Base-by-base conservation (phyloP, 2,888 invertebrate genomes). In the Priapulus caudatus region DNA sequence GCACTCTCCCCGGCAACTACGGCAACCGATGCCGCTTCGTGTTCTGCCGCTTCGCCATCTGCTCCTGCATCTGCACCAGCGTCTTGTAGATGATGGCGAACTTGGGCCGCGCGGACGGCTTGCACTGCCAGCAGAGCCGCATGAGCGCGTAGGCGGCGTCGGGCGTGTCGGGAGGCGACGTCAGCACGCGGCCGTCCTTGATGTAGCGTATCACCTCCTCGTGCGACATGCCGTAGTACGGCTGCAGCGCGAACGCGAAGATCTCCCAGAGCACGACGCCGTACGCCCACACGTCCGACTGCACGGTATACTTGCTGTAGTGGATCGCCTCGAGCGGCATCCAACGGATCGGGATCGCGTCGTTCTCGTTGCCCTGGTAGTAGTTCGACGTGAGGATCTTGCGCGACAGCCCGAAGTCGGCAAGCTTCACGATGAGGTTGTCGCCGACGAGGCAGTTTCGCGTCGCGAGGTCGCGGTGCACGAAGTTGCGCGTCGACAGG, bases 271-370 rank as follows among this genome's bases (percentile, higher is more conserved):
- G 75, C 65, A 90, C 87, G 18, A 95, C 89, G 50, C 92, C 95
- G 74, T 86, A 95, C 15, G 93, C 92, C 93, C 93, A 95, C 1
- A 95, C 89, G 74, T 95, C 95, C 10, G 92, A 90, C 70, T 93
- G 91, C 56, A 88, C 79, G 15, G 93, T 92, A 72, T 92, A 95
- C 71, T 91, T 91, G 72, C 92, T 93, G 70, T 91, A 92, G 51
- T 93, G 76, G 69, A 95, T 92, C 72, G 92, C 88, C 72, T 95
- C 93, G 55, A 92, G 75, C 20, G 93, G 93, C 92, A 95, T 93
- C 95, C 95, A 95, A 68, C 95, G 79, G 20, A 95, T 90, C 24
- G 93, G 93, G 62, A 95, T 91, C 16, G 92, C 92, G 72, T 69
- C 70, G 54, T 65, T 62, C 47, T 68, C 68, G 55, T 65, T 84